Conservation (phyloP, 2,797 vertebrate genomes). For the Aotus griseimembra region DNA sequence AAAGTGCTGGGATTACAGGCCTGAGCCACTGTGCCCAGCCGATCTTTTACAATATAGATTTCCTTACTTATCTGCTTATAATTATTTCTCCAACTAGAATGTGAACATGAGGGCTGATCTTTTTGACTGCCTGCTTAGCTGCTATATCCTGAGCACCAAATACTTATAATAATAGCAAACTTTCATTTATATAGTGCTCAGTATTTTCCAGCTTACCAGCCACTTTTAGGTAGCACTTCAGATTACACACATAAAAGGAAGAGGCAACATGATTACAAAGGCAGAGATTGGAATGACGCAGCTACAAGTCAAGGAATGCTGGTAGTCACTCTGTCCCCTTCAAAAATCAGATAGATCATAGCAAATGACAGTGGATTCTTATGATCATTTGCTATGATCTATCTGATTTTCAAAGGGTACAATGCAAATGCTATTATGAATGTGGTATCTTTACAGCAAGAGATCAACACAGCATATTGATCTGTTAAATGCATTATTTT, state of each 20-base stretch:
- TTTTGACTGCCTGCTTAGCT: not conserved
- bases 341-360: not conserved
- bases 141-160: not conserved
- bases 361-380: not conserved
- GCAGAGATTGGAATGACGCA: not conserved
- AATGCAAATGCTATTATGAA: not conserved
- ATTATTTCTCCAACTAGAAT: not conserved
- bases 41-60: not conserved
- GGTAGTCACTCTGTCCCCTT: not conserved
- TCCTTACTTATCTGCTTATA: not conserved
- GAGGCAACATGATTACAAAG: not conserved
- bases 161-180: not conserved
- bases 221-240: not conserved
- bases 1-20: not conserved
- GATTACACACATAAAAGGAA: not conserved
- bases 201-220: not conserved
- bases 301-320: not conserved
- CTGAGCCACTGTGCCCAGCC: fast-evolving
- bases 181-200: not conserved
- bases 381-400: too few relatives aligned
- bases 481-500: not conserved
- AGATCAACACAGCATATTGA: not conserved
- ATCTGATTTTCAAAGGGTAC: not conserved
- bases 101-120: not conserved
- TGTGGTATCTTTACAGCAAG: not conserved